Base-by-base conservation (phyloP, 2,888 invertebrate genomes). In the Heliconius hortense region DNA sequence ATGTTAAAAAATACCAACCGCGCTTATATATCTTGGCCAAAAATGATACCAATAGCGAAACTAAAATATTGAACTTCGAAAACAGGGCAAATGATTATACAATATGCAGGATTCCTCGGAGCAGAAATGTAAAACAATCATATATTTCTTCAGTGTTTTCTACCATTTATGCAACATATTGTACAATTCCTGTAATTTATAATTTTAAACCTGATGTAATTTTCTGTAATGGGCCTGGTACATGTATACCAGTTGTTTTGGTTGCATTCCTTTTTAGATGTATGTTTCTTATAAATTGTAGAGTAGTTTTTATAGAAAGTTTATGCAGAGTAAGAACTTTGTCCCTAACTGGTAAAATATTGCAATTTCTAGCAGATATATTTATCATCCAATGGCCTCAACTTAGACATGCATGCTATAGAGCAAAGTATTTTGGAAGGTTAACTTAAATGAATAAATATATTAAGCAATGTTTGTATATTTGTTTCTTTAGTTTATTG, bases 201-300 rank as follows among this genome's bases (percentile, higher is more conserved):
- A 94, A 90, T 70, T 95, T 96, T 82, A 95, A 95, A 79, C 99
- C 99, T 1, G 96, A 98, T 88, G 87, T 98, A 81, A 95, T 98
- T 82, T 91, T 98, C 69, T 98, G 97, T 90, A 99, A 99, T 93
- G 99, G 99, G 0, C 99, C 99, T 64, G 99, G 99, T 11, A 99
- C 98, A 10, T 99, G 99, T 89, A 95, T 99, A 77, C 99, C 99
- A 5, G 94, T 99, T 74, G 98, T 98, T 92, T 82, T 97, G 74
- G 95, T 97, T 73, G 96, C 96, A 24, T 97, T 97, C 86, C 68
- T 98, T 0, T 92, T 97, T 80, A 96, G 96, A 88, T 94, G 96
- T 78, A 87, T 96, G 0, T 96, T 95, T 81, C 84, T 97, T n/a
- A 88, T 94, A 48, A 93, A 96, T 81, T 95, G 96, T 76, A 96